Evolutionary conservation across 1,140 invertebrate species (phyloP), one percentile per base, ranked within the genome.

Genomic region (Conus ventricosus): DNA sequence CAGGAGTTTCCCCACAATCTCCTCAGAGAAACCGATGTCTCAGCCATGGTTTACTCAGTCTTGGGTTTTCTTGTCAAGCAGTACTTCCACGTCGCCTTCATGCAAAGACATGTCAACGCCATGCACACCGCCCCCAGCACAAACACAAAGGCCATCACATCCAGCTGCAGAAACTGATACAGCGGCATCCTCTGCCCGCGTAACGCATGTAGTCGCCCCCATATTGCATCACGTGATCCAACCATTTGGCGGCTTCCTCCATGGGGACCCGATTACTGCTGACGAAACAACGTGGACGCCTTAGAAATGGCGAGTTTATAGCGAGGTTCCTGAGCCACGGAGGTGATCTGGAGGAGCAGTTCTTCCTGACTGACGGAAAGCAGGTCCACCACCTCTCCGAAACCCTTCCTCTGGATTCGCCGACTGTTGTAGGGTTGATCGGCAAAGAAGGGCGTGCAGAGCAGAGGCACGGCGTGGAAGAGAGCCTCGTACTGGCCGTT

Each of bases 391-490:
- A 8, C 13, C 8, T 80, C 57, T 60, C 75, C 88, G 81, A 86
- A 82, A n/a, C 63, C 88, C 87, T 82, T 86, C 76, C 25, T 39
- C 10, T 39, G 75, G 10, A 39, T 39, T 25, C 75, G 75, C 27
- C n/a, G 8, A 11, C 23, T 39, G 75, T 78, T 78, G 75, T 78
- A 78, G 27, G 75, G 75, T 78, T 91, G 91, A 67, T 91, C 89
- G 23, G 60, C 88, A 76, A 89, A 90, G 87, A 97, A 94, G 15
- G 97, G 97, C 91, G 97, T 96, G 15, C 96, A 96, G 7, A 98
- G 87, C 75, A 93, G 88, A 3, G 92, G 92, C n/a, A 93, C 90
- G 11, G 89, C 92, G 85, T 92, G 90, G 80, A 91, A 92, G 0
- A 92, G 82, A 51, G 90, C 90, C 83, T 93, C 92, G 85, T 91